Evolutionary conservation across 2,113 vertebrate species (phyloP).

Genomic region (Blennius ocellaris): DNA sequence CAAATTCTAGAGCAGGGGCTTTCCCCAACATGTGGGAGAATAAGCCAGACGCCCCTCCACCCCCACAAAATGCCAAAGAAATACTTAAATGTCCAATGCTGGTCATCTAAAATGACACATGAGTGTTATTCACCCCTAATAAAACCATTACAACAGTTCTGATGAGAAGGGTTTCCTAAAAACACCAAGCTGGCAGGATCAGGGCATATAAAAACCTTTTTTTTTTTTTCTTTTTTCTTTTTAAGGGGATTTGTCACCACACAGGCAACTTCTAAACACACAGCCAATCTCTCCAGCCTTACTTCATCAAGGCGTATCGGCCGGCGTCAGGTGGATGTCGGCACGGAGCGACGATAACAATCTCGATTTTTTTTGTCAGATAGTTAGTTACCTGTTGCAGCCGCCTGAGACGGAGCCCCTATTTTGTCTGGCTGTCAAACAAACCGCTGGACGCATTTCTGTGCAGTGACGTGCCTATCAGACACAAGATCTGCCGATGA

Average conservation of each 20-base stretch:
- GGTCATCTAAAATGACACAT: no score
- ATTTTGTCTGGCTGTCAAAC: slow-evolving; percentile 35
- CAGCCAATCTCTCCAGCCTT: slow-evolving; percentile 14
- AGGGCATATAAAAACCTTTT: no score
- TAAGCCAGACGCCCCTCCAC: no score
- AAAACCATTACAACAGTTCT: neutral
- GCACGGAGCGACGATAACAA: slow-evolving; percentile 31
- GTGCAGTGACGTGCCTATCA: slow-evolving; percentile 36
- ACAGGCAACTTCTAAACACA: slow-evolving; percentile 25
- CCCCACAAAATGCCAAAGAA: no score
- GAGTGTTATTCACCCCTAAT: neutral
- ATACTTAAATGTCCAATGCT: no score
- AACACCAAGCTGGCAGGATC: neutral
- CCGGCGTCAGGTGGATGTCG: slow-evolving; percentile 34
- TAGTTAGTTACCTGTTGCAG: slow-evolving; percentile 33
- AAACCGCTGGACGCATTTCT: slow-evolving; percentile 44
- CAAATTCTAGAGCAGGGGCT: neutral
- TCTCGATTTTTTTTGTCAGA: slow-evolving; percentile 54
- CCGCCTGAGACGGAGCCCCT: neutral
- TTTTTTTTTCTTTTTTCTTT: no score
- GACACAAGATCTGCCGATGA: slow-evolving; percentile 17
- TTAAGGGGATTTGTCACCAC: neutral
- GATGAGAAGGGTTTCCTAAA: neutral
- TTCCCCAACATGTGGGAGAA: slow-evolving; percentile 1
- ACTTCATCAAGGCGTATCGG: slow-evolving; percentile 32